These are phyloP conservation scores for Xanthia togata DNA, from an alignment of 2,888 invertebrate species.

Conservation along the genomic window DNA sequence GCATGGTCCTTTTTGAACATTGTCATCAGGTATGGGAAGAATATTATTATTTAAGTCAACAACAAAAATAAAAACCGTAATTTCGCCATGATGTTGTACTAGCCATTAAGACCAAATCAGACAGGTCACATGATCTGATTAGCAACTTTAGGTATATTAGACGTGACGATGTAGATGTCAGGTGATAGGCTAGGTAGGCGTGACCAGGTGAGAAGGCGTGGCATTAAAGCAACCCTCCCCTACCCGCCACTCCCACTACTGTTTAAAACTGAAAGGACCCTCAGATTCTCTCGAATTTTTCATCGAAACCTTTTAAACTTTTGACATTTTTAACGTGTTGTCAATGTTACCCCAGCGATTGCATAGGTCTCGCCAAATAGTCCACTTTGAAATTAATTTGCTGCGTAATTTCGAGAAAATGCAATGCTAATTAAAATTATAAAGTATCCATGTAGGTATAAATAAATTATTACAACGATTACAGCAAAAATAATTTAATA, in stretches of 20 bases:
- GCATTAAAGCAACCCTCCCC: constrained; percentile 65
- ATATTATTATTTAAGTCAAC: not conserved
- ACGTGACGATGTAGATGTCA: constrained; percentile 46
- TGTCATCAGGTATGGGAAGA: not conserved
- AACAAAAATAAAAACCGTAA: not conserved
- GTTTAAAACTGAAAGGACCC: constrained; percentile 40
- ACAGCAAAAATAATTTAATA: constrained; percentile 49
- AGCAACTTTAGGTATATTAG: constrained; percentile 41
- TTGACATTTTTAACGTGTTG: not conserved
- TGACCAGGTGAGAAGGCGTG: constrained; percentile 78
- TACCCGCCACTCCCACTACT: constrained; percentile 68
- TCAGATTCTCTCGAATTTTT: not conserved
- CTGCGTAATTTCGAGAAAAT: not conserved
- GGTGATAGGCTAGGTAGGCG: constrained; percentile 73
- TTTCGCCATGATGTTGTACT: not conserved
- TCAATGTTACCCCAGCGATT: not conserved
- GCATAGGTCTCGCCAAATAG: not conserved
- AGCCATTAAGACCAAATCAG: not conserved
- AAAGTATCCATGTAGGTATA: constrained; percentile 23
- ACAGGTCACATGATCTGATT: constrained; percentile 17
- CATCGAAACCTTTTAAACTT: constrained; percentile 4
- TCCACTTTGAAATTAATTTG: not conserved
- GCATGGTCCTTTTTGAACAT: not conserved
- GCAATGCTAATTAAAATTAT: constrained; percentile 14
- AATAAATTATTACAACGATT: constrained; percentile 48